These are phyloP conservation scores for Anolis apletophallus DNA, from an alignment of 2,797 vertebrate genomes.

Conservation along the genomic window DNA sequence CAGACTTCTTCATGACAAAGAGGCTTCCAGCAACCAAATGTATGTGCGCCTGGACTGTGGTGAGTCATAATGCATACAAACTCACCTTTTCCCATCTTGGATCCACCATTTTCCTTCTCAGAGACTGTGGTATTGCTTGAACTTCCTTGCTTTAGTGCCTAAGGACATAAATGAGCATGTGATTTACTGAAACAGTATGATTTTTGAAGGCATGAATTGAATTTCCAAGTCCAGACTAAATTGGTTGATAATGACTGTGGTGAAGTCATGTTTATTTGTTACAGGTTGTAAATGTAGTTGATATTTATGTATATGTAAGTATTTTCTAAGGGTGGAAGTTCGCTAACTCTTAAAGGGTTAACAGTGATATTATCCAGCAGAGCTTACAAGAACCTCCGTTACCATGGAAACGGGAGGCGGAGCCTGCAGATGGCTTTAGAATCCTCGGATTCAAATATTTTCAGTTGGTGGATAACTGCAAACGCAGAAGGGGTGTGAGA, in stretches of 20 bases:
- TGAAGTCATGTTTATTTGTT: too few relatives aligned
- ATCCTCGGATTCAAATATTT: too few relatives aligned
- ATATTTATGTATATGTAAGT: too few relatives aligned
- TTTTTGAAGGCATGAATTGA: neutral
- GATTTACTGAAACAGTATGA: neutral
- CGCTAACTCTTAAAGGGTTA: too few relatives aligned
- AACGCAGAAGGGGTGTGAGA: too few relatives aligned
- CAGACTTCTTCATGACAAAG: neutral
- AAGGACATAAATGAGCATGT: conserved; percentile 54
- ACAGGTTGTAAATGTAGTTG: too few relatives aligned
- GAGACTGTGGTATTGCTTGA: conserved; percentile 30
- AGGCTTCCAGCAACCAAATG: neutral
- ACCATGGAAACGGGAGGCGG: too few relatives aligned
- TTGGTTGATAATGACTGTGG: neutral
- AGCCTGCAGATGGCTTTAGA: too few relatives aligned
- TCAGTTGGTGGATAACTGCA: too few relatives aligned
- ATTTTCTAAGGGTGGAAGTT: too few relatives aligned
- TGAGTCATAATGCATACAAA: neutral
- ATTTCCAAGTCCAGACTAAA: neutral
- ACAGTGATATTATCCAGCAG: too few relatives aligned
- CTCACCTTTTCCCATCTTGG: conserved; percentile 62
- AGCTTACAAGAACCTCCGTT: too few relatives aligned
- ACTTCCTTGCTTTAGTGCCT: conserved; percentile 63
- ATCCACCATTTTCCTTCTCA: conserved; percentile 46
- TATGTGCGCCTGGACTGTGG: neutral